A percentile compares a stretch with the other conserved stretches of the same genome.
Conservation (phyloP, 2,797 vertebrate genomes). For the Sitta carolinensis region DNA sequence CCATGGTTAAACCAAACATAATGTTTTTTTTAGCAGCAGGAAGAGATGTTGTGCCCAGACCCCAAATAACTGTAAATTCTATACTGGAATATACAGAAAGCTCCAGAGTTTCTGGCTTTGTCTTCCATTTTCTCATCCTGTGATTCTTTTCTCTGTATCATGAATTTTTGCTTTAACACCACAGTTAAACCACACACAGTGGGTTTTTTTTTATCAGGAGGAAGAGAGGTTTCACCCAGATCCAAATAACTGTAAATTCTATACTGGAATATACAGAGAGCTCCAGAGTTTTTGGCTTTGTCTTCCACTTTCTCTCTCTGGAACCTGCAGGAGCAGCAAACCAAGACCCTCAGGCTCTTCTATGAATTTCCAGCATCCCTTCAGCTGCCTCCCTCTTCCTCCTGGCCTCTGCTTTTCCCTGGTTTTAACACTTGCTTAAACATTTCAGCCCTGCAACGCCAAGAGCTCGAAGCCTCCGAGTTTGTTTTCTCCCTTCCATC, state of each 20-base stretch:
- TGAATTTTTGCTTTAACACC: neutral
- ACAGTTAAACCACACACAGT: neutral
- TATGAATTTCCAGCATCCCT: neutral
- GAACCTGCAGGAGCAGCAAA: neutral
- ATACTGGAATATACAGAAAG: neutral
- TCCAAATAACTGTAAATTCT: too few species aligned
- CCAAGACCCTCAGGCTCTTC: neutral
- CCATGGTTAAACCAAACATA: too few species aligned
- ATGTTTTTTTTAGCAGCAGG: too few species aligned
- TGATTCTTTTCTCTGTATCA: neutral
- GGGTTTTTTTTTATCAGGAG: too few species aligned
- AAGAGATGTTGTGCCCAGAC: too few species aligned
- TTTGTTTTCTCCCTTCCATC: neutral
- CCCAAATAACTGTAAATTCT: too few species aligned
- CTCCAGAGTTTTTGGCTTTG: neutral
- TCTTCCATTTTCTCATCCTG: neutral
- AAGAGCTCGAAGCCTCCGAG: rapidly evolving
- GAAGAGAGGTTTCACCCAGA: too few species aligned
- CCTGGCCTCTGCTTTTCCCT: neutral
- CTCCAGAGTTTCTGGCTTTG: neutral
- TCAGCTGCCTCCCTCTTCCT: too few species aligned
- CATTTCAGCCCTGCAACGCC: neutral
- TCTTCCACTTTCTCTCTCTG: neutral
- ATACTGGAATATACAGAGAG: neutral
- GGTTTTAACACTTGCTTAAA: neutral